Base-by-base conservation (phyloP, 2,113 vertebrate species). In the Ornithorhynchus anatinus region DNA sequence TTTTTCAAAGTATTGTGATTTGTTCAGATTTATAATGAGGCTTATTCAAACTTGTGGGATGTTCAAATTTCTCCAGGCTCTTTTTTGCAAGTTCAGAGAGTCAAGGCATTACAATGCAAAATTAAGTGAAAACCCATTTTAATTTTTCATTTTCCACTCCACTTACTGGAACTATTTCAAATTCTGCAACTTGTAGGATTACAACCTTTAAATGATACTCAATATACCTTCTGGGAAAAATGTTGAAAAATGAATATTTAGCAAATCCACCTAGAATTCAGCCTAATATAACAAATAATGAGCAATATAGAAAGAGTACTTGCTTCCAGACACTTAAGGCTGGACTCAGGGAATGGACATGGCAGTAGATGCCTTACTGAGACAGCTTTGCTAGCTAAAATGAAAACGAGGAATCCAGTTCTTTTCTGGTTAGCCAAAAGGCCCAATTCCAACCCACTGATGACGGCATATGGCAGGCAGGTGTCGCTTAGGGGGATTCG, bases 261-360 rank as follows among this genome's bases (percentile, higher is more conserved):
- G 69, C 77, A 14, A 9, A 59, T 66, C 16, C 33, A 71, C 68
- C 71, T 62, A n/a, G 9, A 7, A 33, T 11, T 17, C 59, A 45
- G 67, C 64, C 45, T 47, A 39, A 50, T 47, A 71, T 43, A 29
- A 23, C 16, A 53, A 23, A 51, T 71, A 37, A n/a, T 11, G 9
- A 64, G 31, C 75, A 43, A 70, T 58, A 6, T 1, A 0, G 0
- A 10, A 59, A 74, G 56, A 72, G 61, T 83, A 70, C 72, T 81
- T 85, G 67, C 53, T 81, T 32, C 45, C 72, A 79, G 61, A 75
- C 81, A 25, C 17, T 5, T 12, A 25, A 67, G 52, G 35, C 32
- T n/a, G 31, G 45, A 45, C 35, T 70, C 2, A 0, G 56, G n/a
- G n/a, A 59, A 70, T 44, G 25, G 1, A 0, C 14, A 23, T 15